These are phyloP conservation scores for Cotesia glomerata DNA, from an alignment of 1,140 invertebrate species.

Conservation along the genomic window DNA sequence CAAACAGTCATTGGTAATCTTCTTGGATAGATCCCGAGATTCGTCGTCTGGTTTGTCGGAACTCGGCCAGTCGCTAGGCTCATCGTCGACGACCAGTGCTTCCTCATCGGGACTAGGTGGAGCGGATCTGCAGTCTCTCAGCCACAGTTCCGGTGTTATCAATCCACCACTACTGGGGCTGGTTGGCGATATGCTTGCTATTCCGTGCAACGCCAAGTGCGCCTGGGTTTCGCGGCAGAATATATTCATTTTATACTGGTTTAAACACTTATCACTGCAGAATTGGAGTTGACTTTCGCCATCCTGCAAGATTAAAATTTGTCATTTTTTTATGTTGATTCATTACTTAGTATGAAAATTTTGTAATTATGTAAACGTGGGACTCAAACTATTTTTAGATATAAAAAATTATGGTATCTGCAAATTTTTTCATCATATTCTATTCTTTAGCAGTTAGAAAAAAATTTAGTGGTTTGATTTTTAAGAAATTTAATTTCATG, in stretches of 20 bases:
- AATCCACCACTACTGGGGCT: slow-evolving; percentile 62
- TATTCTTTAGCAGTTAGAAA: too few relatives aligned
- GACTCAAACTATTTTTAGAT: too few relatives aligned
- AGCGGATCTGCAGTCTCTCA: slow-evolving; percentile 76
- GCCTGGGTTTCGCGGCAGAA: slow-evolving; percentile 91
- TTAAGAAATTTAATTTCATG: too few relatives aligned
- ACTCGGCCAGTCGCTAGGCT: slow-evolving; percentile 44
- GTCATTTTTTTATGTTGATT: neutral
- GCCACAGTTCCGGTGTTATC: slow-evolving; percentile 88
- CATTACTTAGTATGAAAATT: slow-evolving; percentile 1
- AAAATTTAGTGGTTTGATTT: too few relatives aligned
- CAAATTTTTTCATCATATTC: too few relatives aligned
- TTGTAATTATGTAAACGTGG: neutral
- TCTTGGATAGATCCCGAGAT: slow-evolving; percentile 23
- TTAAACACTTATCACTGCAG: slow-evolving; percentile 88
- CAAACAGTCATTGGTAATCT: neutral
- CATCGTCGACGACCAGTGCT: slow-evolving; percentile 53
- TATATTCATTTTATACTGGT: slow-evolving; percentile 95
- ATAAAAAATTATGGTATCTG: too few relatives aligned
- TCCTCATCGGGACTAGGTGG: slow-evolving; percentile 65
- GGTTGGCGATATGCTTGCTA: slow-evolving; percentile 55
- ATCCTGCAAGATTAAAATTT: slow-evolving; percentile 63
- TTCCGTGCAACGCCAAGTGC: slow-evolving; percentile 79
- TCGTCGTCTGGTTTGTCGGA: slow-evolving; percentile 47
- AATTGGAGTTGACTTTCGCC: slow-evolving; percentile 81